Base-by-base conservation (phyloP, 2,888 invertebrate species). In the Clistopyga incitator region DNA sequence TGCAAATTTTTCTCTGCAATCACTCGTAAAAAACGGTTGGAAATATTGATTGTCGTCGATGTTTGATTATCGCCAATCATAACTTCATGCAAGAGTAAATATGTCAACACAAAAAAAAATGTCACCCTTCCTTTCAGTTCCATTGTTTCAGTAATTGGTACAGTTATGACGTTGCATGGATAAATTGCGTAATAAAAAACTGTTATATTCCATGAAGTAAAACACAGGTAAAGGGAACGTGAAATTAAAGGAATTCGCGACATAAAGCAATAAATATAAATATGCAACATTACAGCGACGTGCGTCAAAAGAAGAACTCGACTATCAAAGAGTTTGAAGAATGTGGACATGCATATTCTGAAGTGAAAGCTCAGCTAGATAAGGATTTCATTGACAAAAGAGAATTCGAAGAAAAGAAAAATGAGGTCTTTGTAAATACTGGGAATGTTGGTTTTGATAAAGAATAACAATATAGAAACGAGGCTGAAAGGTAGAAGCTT, bases 241-340 rank as follows among this genome's bases (percentile, higher is more conserved):
- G 38, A 64, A 64, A 64, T 18, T n/a, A 11, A 11, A 11, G 18
- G 34, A 18, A 38, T 34, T 61, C n/a, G n/a, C 61, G 61, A 56
- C 56, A 23, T 13, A 11, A 56, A 56, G 25, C 23, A 11, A 56
- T 25, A 25, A 56, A 56, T 25, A 56, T 56, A 25, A 23, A 56
- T 56, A 25, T 20, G 20, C 23, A 13, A 20, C 10, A 2, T 56
- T 25, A 25, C 13, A 23, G 2, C 45, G 52, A 52, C 20, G 8
- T 52, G 18, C 54, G 23, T 25, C 13, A 3, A 29, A 29, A 13
- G 25, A 25, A 59, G 6, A 61, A 61, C n/a, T 34, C 18, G 38
- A 34, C n/a, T 61, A n/a, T 18, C 34, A 61, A 61, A 2, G 61
- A n/a, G 10, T 61, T 61, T 18, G 10, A 34, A 18, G 61, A n/a